Percentiles rank a stretch among this genome's conserved stretches.
Conservation (phyloP, 1,140 invertebrate genomes). For the Stenopsyche tienmushanensis region DNA sequence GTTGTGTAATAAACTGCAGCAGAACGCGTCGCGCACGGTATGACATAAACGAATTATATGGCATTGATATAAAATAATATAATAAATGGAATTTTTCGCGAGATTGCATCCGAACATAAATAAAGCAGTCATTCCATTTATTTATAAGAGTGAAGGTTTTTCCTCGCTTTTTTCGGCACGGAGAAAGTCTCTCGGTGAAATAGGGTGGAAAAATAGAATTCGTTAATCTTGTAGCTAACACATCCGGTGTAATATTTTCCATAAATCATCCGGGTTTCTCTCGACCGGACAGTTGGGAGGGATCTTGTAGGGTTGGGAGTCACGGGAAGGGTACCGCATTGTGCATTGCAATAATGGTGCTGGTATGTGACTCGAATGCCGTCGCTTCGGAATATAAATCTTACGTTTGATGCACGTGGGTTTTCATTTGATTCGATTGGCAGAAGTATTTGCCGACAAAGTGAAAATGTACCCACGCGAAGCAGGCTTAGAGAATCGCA, state of each 20-base stretch:
- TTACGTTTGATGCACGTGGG: too few relatives aligned
- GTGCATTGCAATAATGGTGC: slow-evolving; percentile 36
- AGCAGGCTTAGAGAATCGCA: too few relatives aligned
- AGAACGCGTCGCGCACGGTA: too few relatives aligned
- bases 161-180: slow-evolving; percentile 24
- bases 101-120: too few relatives aligned
- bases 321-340: slow-evolving; percentile 15
- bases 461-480: background rate
- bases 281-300: slow-evolving; percentile 30
- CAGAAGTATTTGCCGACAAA: too few relatives aligned
- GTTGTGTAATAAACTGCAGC: too few relatives aligned
- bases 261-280: slow-evolving; percentile 37
- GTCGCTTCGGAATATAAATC: slow-evolving; percentile 27
- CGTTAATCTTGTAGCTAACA: slow-evolving; percentile 40
- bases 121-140: too few relatives aligned
- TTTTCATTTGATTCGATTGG: background rate
- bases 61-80: too few relatives aligned
- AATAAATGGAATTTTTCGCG: too few relatives aligned
- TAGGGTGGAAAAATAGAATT: slow-evolving; percentile 28
- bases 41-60: too few relatives aligned
- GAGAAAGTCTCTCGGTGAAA: slow-evolving; percentile 10
- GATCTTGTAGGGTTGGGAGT: slow-evolving; percentile 1
- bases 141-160: too few relatives aligned
- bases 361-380: slow-evolving; percentile 36
- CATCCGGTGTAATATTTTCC: slow-evolving; percentile 37